A percentile compares a stretch with the other conserved stretches of the same genome.
Conservation (phyloP, 2,888 invertebrate species). For the Plemyria rubiginata region DNA sequence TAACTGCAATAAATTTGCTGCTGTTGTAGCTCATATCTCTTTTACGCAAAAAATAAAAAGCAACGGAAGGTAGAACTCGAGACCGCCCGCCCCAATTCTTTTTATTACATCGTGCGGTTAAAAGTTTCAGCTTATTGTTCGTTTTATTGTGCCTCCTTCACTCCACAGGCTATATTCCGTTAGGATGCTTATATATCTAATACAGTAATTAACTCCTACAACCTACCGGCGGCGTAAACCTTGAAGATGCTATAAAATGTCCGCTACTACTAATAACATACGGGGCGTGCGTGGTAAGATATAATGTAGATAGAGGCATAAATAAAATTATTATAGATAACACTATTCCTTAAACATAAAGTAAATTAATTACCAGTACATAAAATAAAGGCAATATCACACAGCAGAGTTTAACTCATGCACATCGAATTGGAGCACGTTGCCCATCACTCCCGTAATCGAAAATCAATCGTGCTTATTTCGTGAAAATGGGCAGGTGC, state of each 20-base stretch:
- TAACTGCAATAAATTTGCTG: slow-evolving; percentile 31
- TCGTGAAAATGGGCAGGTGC: slow-evolving; percentile 49
- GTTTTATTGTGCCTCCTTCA: slow-evolving; percentile 27
- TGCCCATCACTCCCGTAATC: slow-evolving; percentile 47
- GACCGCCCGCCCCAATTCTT: slow-evolving; percentile 18
- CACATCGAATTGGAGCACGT: slow-evolving; percentile 38
- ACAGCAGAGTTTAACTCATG: slow-evolving; percentile 27
- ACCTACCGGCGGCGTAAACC: slow-evolving; percentile 37
- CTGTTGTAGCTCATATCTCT: slow-evolving; percentile 25
- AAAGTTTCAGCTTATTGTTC: slow-evolving; percentile 30
- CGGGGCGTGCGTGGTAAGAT: slow-evolving; percentile 1
- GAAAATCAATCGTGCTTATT: slow-evolving; percentile 56
- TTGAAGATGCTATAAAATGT: slow-evolving; percentile 31
- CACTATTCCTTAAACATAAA: no score
- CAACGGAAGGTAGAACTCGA: slow-evolving; percentile 18
- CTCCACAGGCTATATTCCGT: slow-evolving; percentile 18
- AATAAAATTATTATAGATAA: no score
- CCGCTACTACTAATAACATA: slow-evolving; percentile 19
- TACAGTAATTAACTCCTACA: slow-evolving; percentile 42
- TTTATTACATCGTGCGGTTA: slow-evolving; percentile 30
- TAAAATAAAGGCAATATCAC: slow-evolving; percentile 3
- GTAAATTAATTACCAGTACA: background rate
- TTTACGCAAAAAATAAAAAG: slow-evolving; percentile 28
- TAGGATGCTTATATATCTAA: slow-evolving; percentile 41
- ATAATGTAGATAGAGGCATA: background rate